Evolutionary conservation across 2,888 invertebrate genomes (phyloP), one percentile per base, ranked within the genome.

Genomic region (Hirtodrosophila alboralis): DNA sequence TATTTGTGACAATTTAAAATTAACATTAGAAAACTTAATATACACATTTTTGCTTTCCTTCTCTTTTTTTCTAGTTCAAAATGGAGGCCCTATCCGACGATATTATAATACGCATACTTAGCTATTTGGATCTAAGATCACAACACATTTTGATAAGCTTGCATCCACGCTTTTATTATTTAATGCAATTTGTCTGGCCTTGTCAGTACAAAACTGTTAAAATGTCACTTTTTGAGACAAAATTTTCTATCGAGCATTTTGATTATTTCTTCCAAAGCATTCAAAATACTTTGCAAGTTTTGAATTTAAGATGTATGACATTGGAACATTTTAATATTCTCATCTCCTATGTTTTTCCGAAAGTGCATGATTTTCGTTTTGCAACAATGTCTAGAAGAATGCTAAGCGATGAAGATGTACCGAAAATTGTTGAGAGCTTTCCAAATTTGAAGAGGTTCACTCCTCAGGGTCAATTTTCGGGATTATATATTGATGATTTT

Each of bases 291-390:
- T 45, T 72, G 0, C 21, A 54, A 21, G 38, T 34, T 1, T 12
- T 81, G 0, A 47, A 63, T 1, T 4, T 85, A 1, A 47, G 49
- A 43, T 60, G 72, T 59, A 40, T 57, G 34, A 30, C 40, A 1
- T 23, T 16, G 9, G 14, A 26, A 2, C 57, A 72, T 3, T 66
- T 62, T 14, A 10, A 51, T 0, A 23, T 66, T 0, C 41, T 81
- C 0, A 53, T 49, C 4, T 16, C 13, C 1, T 44, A 49, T 4
- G 18, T 37, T 1, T 81, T 13, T 40, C 76, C 85, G 0, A 45
- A 61, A 5, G 58, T 71, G 0, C 14, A 65, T 7, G 85, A 83
- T 45, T 79, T 81, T 16, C 80, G 80, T 0, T 79, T 85, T 30
- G 31, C 48, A n/a, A 58, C 59, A 8, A 0, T 23, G 3, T 23